Base-by-base conservation (phyloP, 2,888 invertebrate genomes). In the Diogma glabrata region DNA sequence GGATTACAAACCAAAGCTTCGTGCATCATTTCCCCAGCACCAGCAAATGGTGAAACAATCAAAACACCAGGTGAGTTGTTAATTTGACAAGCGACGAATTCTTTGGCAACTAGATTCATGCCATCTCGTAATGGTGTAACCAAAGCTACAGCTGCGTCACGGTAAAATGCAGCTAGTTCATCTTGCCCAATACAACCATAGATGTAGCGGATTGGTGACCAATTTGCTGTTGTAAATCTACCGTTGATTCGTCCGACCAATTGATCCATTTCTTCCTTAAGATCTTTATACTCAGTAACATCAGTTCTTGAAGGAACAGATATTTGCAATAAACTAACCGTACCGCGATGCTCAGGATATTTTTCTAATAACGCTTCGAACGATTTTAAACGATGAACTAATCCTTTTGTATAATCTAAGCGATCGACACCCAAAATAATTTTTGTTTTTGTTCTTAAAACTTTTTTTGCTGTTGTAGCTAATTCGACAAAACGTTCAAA, bases 21-120 rank as follows among this genome's bases (percentile, higher is more conserved):
- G 69, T 90, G 90, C 91, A 92, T 91, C 76, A 87, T 90, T 67
- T 91, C 90, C 1, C 90, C 90, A 6, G 92, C 91, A 1, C 92
- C 92, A 52, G 92, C 91, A 64, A 92, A 92, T 0, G 91, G 91
- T 0, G 91, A 91, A 8, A 92, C 82, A 48, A 92, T 86, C 30
- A 92, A 70, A 1, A 92, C 91, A 3, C 92, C 92, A 0, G 86
- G 89, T 0, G 86, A 82, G 20, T 78, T 78, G 61, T 89, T 89
- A 28, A 90, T 89, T 69, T 92, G 90, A 62, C 91, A 91, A 2
- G 92, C 92, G 1, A 91, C 91, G 64, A 89, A 92, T 67, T 92
- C 92, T 65, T 92, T 92, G 7, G 91, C 91, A 0, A 92, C 91
- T 50, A 92, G 75, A 69, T 92, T 92, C 91, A 92, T 92, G 49